Conservation (phyloP, 2,113 vertebrate species). For the Limanda limanda region DNA sequence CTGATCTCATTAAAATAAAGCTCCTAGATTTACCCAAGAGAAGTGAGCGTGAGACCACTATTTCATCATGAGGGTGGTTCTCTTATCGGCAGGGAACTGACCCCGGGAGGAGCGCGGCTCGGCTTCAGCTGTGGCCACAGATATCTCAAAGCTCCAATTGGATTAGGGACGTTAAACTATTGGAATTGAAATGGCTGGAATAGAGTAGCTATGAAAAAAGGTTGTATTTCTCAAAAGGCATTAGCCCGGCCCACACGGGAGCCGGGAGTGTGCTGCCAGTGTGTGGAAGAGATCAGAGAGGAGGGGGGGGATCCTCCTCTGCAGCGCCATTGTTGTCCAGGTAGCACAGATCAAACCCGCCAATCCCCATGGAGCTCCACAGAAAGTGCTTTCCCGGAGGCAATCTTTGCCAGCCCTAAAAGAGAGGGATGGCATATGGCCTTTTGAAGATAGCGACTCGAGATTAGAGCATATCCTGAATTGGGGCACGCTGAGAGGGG, state of each 20-base stretch:
- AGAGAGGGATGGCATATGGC: constrained; percentile 69
- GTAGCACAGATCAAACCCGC: constrained; percentile 74
- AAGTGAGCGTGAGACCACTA: neutral
- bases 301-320: constrained; percentile 50
- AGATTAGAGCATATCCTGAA: constrained; percentile 71
- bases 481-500: constrained; percentile 47
- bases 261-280: constrained; percentile 48
- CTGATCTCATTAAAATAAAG: constrained; percentile 19
- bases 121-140: constrained; percentile 35
- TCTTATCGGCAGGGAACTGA: constrained; percentile 36
- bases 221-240: constrained; percentile 66
- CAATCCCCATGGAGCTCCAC: constrained; percentile 67
- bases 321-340: constrained; percentile 71
- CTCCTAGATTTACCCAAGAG: constrained; percentile 11
- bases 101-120: constrained; percentile 27
- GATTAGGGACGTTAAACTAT: constrained; percentile 60
- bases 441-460: constrained; percentile 76
- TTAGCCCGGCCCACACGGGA: constrained; percentile 56
- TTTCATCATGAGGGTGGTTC: constrained; percentile 19
- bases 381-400: constrained; percentile 76
- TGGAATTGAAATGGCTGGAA: constrained; percentile 58
- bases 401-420: constrained; percentile 62
- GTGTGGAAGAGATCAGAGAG: constrained; percentile 69
- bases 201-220: constrained; percentile 47
- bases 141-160: constrained; percentile 58